Conservation (phyloP, 2,113 vertebrate genomes). For the Bombycilla garrulus region DNA sequence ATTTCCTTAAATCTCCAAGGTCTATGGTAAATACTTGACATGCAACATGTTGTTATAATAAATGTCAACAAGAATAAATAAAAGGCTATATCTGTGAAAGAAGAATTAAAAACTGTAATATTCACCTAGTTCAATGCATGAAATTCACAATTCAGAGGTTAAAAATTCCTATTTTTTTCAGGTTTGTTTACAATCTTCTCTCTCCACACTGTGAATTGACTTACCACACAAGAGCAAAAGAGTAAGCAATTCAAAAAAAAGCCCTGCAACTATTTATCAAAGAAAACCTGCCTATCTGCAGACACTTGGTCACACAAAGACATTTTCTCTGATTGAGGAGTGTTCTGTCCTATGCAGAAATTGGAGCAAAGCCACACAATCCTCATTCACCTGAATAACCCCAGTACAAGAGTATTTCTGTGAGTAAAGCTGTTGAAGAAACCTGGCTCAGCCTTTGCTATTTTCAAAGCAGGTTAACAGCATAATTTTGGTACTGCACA, state of each 20-base stretch:
- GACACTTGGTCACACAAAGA: background rate
- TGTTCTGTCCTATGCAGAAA: background rate
- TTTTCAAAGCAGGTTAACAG: background rate
- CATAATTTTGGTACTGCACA: background rate
- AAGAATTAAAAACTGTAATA: background rate
- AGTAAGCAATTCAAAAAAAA: background rate
- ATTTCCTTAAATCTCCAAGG: background rate
- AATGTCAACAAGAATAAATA: background rate
- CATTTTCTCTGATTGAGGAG: background rate
- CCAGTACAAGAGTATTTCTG: background rate
- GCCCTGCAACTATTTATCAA: background rate
- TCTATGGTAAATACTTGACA: background rate
- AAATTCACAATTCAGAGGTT: background rate
- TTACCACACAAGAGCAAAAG: background rate
- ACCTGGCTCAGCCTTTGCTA: background rate
- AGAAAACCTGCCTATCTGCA: background rate
- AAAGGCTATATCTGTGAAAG: background rate
- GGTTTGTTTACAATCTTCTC: background rate
- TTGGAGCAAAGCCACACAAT: background rate
- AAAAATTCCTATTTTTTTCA: background rate
- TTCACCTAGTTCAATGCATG: background rate
- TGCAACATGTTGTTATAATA: background rate
- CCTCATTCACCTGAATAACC: background rate
- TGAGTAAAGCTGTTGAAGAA: background rate
- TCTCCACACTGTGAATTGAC: background rate